phyloP scores from a whole-genome alignment of 2,797 vertebrate genomes.

The Diplodus puntazzo region DNA sequence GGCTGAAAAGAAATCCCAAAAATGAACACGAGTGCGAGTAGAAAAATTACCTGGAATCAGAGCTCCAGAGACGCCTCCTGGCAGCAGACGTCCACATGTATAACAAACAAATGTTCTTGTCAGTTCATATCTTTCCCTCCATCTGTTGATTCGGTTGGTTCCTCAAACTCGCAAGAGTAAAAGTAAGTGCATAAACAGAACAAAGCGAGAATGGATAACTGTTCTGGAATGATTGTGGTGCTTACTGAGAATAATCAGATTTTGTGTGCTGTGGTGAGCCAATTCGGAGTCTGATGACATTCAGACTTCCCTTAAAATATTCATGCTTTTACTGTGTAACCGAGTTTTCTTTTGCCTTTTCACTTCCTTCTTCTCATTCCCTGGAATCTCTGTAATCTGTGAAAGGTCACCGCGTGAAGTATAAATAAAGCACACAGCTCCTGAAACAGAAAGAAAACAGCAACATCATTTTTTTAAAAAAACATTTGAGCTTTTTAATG shows the following conservation, averaged over 20 bases:
- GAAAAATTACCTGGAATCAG: background rate
- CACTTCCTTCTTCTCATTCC: constrained; percentile 48
- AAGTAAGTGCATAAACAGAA: background rate
- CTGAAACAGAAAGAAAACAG: background rate
- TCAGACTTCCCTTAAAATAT: constrained; percentile 23
- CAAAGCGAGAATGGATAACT: background rate
- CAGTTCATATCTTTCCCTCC: background rate
- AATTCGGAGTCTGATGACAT: constrained; percentile 18
- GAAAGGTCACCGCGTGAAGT: background rate
- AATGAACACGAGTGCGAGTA: no score
- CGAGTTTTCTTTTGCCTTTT: constrained; percentile 16
- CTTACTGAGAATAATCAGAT: background rate
- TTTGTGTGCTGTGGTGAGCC: background rate
- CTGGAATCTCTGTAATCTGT: constrained; percentile 17
- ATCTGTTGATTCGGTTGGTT: background rate
- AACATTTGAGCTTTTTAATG: background rate
- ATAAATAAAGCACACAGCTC: no score
- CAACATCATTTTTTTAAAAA: background rate
- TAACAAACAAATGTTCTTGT: background rate
- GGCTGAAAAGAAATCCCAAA: no score
- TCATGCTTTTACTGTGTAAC: background rate
- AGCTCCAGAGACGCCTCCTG: no score
- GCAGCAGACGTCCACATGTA: background rate
- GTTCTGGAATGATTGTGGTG: background rate
- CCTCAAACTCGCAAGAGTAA: background rate